Evolutionary conservation across 2,888 invertebrate genomes (phyloP), one percentile per base, ranked within the genome.

Genomic region (Pinctada fucata): DNA sequence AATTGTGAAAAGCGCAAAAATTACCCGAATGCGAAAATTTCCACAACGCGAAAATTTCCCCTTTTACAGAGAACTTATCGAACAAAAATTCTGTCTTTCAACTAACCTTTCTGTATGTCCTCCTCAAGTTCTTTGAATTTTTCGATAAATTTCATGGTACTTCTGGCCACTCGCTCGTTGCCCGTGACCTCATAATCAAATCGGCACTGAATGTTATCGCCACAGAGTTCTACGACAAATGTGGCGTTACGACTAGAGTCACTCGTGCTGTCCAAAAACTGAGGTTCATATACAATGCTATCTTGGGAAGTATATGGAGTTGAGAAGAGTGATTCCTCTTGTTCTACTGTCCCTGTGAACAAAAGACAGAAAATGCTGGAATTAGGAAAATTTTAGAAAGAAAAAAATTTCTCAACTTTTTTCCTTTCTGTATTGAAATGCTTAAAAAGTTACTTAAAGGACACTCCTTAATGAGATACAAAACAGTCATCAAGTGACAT

Each of bases 101-200:
- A 58, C 58, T 74, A 75, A 89, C 89, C 89, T 80, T 79, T 83
- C 76, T 85, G 75, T 3, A 88, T 80, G 31, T 84, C 81, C 66
- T 84, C 80, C 51, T 82, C 82, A 52, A 87, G 75, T 31, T 83
- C 85, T 68, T 87, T 81, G 76, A 87, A 90, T 63, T 83, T 83
- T n/a, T 87, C 77, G 45, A 80, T 84, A 69, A 89, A 88, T 47
- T 83, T 80, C 52, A 84, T 80, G 4, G 89, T 90, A 51, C 85
- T 78, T 63, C 75, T 71, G 2, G 88, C 90, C 6, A 90, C 83
- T 31, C 83, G 74, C 75, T 85, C 80, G 13, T 88, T 88, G 10
- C 83, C 80, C 3, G 89, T 90, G 6, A 89, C 83, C 51, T 81
- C 75, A 72, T 80, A 86, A 79, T 90, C 90, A 85, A 86, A 90